Base-by-base conservation (phyloP, 2,113 vertebrate genomes). In the Ctenomys sociabilis region DNA sequence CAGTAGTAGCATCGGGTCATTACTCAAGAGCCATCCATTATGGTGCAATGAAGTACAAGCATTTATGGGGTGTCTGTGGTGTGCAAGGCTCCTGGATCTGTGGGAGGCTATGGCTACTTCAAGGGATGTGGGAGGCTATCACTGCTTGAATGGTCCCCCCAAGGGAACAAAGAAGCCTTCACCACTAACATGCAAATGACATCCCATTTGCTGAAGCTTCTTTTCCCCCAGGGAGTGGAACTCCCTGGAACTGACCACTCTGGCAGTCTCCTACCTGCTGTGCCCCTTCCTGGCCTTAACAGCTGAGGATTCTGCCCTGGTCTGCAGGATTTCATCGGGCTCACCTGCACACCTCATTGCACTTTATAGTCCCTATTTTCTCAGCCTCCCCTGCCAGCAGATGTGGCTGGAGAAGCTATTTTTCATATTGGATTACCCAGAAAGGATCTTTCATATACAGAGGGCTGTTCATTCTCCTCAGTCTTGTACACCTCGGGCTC, bases 291-390 rank as follows among this genome's bases (percentile, higher is more conserved):
- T 72, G 3, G 3, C 66, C 3, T 14, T 45, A 49, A 78, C 30
- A 49, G 75, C 75, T 78, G 75, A 45, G 45, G 73, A 49, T 49
- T 78, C 75, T 45, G 17, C 75, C 75, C 75, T 7, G 30, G 73
- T 26, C 43, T 78, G 75, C 5, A 12, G 3, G 40, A 40, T 81
- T 73, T 75, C 94, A 63, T 12, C 59, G 45, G 72, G 45, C 40
- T 93, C 93, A 80, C 49, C 80, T 90, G 77, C 16, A 21, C 57
- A 63, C 81, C 81, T 91, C 75, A 70, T 96, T 96, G 80, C 81
- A 63, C 64, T 80, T 92, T 94, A 92, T 37, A 45, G 73, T 26
- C 43, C 22, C 73, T 68, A 0, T 84, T 45, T 72, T 91, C 63
- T 73, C 37, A 32, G 78, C 30, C 45, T 85, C 80, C 17, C 66